Percentiles rank a stretch among this genome's conserved stretches.
Evolutionary conservation across 1,140 invertebrate genomes (phyloP).

Genomic region (Drosophila seguyi): DNA sequence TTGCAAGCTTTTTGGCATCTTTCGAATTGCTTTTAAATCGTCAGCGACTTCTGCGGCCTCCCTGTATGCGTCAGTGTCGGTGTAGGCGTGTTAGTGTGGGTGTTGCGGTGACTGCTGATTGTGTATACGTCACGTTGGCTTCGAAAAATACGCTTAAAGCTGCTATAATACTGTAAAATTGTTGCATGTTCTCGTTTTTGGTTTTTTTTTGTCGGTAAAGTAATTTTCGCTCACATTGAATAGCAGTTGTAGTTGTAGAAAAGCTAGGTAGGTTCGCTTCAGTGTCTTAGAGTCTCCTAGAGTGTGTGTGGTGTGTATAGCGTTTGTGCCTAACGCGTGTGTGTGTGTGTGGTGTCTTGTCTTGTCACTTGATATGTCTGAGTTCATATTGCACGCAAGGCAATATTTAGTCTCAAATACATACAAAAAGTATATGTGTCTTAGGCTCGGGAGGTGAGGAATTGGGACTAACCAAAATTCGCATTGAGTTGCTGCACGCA

Average conservation of each 20-base stretch:
- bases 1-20: neutral
- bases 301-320: slow-evolving; percentile 16
- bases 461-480: slow-evolving; percentile 43
- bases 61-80: slow-evolving; percentile 27
- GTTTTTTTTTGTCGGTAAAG: slow-evolving; percentile 55
- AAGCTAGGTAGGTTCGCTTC: slow-evolving; percentile 82
- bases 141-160: slow-evolving; percentile 81
- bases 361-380: slow-evolving; percentile 79
- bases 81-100: slow-evolving; percentile 34
- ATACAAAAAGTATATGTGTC: slow-evolving; percentile 80
- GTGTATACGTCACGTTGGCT: slow-evolving; percentile 79
- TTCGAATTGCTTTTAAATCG: neutral
- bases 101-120: slow-evolving; percentile 67
- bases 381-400: slow-evolving; percentile 71
- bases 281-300: slow-evolving; percentile 56
- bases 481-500: slow-evolving; percentile 64
- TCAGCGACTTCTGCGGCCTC: neutral
- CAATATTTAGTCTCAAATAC: slow-evolving; percentile 83
- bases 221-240: slow-evolving; percentile 75
- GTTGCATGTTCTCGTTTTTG: slow-evolving; percentile 62
- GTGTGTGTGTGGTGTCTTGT: slow-evolving; percentile 53
- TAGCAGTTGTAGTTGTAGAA: slow-evolving; percentile 66
- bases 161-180: slow-evolving; percentile 83
- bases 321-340: slow-evolving; percentile 9
- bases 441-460: slow-evolving; percentile 37